These are phyloP conservation scores for Drosophila kepulauana DNA, from an alignment of 1,140 invertebrate genomes.

Conservation along the genomic window DNA sequence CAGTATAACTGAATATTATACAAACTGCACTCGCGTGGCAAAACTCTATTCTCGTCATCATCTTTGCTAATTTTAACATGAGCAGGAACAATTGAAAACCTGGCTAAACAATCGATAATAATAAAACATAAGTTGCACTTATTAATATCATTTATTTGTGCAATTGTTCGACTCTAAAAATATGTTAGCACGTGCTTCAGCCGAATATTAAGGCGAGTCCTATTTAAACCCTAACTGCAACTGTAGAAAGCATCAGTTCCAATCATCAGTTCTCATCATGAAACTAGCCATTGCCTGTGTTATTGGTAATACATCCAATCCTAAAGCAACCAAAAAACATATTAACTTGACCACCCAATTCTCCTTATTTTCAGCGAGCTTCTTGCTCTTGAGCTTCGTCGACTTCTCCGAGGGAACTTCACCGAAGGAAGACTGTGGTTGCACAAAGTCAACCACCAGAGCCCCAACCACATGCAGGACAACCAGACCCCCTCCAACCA, in stretches of 20 bases:
- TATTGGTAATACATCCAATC: not conserved
- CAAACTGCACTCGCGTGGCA: not conserved
- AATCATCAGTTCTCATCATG: not conserved
- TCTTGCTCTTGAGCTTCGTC: not conserved
- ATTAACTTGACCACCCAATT: not conserved
- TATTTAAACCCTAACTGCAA: not conserved
- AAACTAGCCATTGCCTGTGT: not conserved
- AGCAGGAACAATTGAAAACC: not conserved
- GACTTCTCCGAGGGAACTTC: not conserved
- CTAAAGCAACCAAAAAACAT: not conserved
- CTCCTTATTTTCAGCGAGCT: not conserved
- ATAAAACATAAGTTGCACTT: not conserved
- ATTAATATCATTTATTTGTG: not conserved
- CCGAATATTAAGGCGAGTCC: not conserved
- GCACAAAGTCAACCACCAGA: not conserved
- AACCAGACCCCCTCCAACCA: not conserved
- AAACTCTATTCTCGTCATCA: not conserved
- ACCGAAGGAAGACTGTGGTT: not conserved
- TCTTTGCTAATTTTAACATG: not conserved
- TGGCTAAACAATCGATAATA: not conserved
- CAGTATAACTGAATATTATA: not conserved
- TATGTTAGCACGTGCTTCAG: not conserved
- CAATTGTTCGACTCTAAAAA: not conserved
- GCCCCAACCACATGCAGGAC: not conserved
- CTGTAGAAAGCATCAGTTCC: not conserved